Conservation (phyloP, 30 jellyfish, hydroid and myxozoan species). For the Haliclystus octoradiatus region DNA sequence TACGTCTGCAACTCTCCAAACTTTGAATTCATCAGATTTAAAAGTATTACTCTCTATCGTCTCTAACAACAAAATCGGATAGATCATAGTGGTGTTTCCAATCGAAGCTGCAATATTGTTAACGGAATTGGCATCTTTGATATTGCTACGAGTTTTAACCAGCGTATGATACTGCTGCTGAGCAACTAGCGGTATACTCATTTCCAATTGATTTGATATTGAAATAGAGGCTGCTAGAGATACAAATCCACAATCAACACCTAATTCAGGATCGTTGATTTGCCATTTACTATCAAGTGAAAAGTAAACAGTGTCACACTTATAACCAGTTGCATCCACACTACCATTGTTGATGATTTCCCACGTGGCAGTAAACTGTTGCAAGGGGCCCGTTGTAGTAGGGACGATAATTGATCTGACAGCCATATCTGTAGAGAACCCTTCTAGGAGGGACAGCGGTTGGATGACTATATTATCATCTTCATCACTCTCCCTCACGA, state of each 20-base stretch:
- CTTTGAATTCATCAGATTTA: background rate
- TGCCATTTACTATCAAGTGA: slow-evolving; percentile 22
- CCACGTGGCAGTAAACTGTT: slow-evolving; percentile 10
- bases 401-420: background rate
- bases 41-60: background rate
- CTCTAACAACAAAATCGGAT: background rate
- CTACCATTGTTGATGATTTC: slow-evolving; percentile 15
- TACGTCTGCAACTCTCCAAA: slow-evolving; percentile 10
- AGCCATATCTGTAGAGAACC: slow-evolving; percentile 19
- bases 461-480: background rate
- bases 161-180: slow-evolving; percentile 11
- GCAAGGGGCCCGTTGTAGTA: background rate
- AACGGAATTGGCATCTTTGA: slow-evolving; percentile 2
- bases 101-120: slow-evolving; percentile 10
- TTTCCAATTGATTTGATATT: background rate
- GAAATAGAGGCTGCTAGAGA: background rate
- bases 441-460: background rate
- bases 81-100: background rate
- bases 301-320: slow-evolving; percentile 21
- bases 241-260: slow-evolving; percentile 2
- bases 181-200: background rate
- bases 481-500: background rate
- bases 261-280: slow-evolving; percentile 8
- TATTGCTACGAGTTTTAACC: slow-evolving; percentile 20
- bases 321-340: slow-evolving; percentile 7